These are phyloP conservation scores for Tigriopus japonicus DNA, from an alignment of 1,140 invertebrate species.

Conservation along the genomic window DNA sequence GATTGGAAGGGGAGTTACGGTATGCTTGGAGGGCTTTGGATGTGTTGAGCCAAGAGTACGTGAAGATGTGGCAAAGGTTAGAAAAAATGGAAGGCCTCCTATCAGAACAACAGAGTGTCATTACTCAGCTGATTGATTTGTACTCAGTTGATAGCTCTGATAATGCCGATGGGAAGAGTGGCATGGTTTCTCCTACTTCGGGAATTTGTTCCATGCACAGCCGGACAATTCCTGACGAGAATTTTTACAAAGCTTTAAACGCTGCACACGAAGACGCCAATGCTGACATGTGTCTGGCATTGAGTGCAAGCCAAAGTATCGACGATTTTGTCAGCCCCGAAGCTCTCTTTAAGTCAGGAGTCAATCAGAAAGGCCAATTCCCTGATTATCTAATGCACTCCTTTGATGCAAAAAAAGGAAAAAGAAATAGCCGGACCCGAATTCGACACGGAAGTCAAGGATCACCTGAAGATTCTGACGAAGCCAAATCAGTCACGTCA, in stretches of 20 bases:
- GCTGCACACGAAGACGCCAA: conserved; percentile 43
- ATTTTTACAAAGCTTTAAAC: conserved; percentile 69
- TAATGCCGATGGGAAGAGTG: not conserved
- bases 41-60: conserved; percentile 71
- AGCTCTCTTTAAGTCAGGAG: not conserved
- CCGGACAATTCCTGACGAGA: conserved; percentile 44
- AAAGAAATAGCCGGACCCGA: not conserved
- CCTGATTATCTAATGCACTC: not conserved
- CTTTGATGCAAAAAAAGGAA: not conserved
- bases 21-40: conserved; percentile 79
- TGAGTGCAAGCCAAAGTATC: conserved; percentile 3
- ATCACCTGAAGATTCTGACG: not conserved
- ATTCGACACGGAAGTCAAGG: not conserved
- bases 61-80: conserved; percentile 78
- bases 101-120: conserved; percentile 75
- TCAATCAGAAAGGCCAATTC: not conserved
- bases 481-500: not conserved
- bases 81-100: conserved; percentile 74
- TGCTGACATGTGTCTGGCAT: conserved; percentile 2
- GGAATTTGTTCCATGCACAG: conserved; percentile 20
- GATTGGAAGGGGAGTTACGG: conserved; percentile 69
- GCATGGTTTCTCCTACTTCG: not conserved
- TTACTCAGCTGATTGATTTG: conserved; percentile 62
- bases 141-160: conserved; percentile 27
- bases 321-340: not conserved